A percentile compares a stretch with the other conserved stretches of the same genome.
These are phyloP conservation scores for Araneus ventricosus DNA, from an alignment of 1,140 invertebrate genomes.

Conservation along the genomic window DNA sequence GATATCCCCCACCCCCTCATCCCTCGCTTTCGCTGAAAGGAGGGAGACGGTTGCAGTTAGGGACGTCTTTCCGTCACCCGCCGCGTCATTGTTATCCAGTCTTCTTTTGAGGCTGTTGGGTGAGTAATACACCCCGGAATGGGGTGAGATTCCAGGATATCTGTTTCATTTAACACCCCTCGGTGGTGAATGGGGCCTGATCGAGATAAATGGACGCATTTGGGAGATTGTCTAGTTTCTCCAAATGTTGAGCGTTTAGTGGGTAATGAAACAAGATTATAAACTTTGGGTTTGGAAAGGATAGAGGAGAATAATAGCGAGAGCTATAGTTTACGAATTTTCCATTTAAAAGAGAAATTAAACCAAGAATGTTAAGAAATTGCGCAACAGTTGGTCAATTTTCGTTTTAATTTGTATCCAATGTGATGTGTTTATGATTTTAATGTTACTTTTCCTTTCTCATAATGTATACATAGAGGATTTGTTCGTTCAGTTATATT, in stretches of 20 bases:
- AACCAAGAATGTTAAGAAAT: too few relatives aligned
- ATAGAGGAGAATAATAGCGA: too few relatives aligned
- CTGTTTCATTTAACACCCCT: constrained; percentile 33
- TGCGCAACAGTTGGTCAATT: too few relatives aligned
- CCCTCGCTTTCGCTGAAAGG: background rate
- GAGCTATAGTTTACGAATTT: too few relatives aligned
- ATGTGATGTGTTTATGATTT: too few relatives aligned
- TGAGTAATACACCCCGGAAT: constrained; percentile 1
- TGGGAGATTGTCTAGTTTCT: background rate
- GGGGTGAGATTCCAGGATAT: background rate
- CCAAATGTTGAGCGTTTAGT: background rate
- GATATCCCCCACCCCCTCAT: background rate
- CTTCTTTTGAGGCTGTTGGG: background rate
- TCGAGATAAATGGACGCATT: constrained; percentile 2
- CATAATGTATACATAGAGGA: too few relatives aligned
- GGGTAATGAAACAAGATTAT: background rate
- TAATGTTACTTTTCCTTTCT: too few relatives aligned
- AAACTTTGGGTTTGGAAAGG: background rate
- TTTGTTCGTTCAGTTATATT: too few relatives aligned
- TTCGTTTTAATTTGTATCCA: too few relatives aligned
- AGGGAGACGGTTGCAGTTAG: background rate
- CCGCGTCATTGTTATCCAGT: background rate
- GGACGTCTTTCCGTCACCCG: background rate
- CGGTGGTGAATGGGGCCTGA: background rate
- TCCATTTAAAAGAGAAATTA: too few relatives aligned